Conservation (phyloP, 2,888 invertebrate genomes). For the Plagiodera versicolora region DNA sequence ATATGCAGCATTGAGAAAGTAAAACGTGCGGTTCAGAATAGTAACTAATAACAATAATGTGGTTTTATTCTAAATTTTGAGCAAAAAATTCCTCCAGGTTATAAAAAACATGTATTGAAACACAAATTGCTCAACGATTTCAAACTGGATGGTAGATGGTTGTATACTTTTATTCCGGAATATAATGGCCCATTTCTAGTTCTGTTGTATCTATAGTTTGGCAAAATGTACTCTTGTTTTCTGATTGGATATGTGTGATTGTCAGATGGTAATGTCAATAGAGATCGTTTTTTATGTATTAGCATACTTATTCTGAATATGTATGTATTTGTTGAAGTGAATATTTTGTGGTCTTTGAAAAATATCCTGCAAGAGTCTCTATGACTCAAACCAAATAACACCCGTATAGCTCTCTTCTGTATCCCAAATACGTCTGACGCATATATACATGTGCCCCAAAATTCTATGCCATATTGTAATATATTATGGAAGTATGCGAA, state of each 20-base stretch:
- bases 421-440: background rate
- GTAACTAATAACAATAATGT: no score
- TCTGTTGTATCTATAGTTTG: background rate
- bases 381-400: background rate
- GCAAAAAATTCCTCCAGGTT: no score
- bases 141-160: background rate
- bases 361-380: background rate
- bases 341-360: slow-evolving; percentile 2
- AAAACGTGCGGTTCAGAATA: no score
- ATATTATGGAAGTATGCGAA: background rate
- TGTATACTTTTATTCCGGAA: background rate
- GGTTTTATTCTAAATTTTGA: no score
- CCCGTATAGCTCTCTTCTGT: background rate
- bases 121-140: background rate
- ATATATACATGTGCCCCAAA: background rate
- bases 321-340: background rate
- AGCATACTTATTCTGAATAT: background rate
- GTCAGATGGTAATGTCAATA: background rate
- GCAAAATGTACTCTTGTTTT: background rate
- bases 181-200: background rate
- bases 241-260: background rate
- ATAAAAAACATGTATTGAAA: no score
- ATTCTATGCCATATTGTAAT: background rate
- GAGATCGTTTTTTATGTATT: background rate
- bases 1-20: no score